Percentiles rank a stretch among this genome's conserved stretches.
phyloP scores from a whole-genome alignment of 2,113 vertebrate genomes.

The Mixornis gularis region DNA sequence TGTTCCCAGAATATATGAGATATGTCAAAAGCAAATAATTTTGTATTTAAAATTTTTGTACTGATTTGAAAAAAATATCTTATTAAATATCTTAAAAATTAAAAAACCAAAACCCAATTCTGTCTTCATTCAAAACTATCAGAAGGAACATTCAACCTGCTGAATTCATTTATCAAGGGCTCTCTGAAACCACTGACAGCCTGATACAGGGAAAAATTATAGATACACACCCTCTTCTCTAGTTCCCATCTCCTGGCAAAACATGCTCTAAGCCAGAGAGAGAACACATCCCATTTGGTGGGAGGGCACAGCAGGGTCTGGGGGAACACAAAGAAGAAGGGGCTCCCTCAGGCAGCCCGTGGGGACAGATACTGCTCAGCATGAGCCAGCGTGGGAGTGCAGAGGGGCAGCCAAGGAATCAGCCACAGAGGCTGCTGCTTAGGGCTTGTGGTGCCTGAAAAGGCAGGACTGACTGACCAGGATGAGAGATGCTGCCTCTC shows the following conservation, averaged over 20 bases:
- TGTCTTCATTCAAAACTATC: slow-evolving; percentile 15
- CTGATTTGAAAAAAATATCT: slow-evolving; percentile 72
- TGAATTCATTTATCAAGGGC: not conserved
- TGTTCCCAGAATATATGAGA: slow-evolving; percentile 69
- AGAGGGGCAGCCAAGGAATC: not conserved
- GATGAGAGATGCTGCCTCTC: not conserved
- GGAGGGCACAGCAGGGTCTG: not conserved
- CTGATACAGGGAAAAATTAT: fast-evolving
- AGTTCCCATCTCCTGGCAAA: not conserved
- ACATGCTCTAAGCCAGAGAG: not conserved
- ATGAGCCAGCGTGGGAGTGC: fast-evolving
- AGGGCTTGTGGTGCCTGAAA: not conserved
- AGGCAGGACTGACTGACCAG: not conserved
- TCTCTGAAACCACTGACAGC: not conserved
- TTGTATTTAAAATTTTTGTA: slow-evolving; percentile 85
- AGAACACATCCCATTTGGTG: fast-evolving
- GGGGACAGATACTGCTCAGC: not conserved
- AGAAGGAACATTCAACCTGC: not conserved
- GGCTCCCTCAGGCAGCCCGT: fast-evolving
- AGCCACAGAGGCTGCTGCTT: fast-evolving
- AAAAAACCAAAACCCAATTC: not conserved
- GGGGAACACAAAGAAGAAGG: fast-evolving
- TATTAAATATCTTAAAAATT: slow-evolving; percentile 76
- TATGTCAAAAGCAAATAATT: slow-evolving; percentile 74
- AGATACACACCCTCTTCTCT: not conserved